A percentile compares a stretch with the other conserved stretches of the same genome.
phyloP scores from a whole-genome alignment of 1,140 invertebrate genomes.

The Episyrphus balteatus region DNA sequence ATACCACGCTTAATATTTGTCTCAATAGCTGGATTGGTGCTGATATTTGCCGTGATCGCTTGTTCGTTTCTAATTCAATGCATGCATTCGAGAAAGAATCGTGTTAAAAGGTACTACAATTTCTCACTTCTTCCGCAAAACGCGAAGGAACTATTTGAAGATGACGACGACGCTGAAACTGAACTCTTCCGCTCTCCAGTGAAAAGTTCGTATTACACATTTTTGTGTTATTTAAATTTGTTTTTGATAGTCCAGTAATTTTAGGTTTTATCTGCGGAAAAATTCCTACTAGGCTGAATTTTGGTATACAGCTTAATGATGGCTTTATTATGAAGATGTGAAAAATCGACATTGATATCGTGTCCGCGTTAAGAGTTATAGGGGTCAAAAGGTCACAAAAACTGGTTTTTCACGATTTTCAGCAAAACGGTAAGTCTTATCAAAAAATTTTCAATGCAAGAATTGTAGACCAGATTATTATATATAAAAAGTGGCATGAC shows the following conservation, averaged over 20 bases:
- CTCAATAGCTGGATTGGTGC: conserved; percentile 46
- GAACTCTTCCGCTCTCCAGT: conserved; percentile 50
- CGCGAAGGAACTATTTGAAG: conserved; percentile 27
- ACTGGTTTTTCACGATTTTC: too few species aligned
- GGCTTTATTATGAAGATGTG: too few species aligned
- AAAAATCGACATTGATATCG: too few species aligned
- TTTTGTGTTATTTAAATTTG: background rate
- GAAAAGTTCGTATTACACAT: conserved; percentile 41
- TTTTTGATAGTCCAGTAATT: too few species aligned
- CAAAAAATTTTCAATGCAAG: too few species aligned
- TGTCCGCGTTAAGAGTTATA: too few species aligned
- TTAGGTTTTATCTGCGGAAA: too few species aligned
- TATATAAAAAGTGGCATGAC: too few species aligned
- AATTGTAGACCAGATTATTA: too few species aligned
- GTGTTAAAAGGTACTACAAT: conserved; percentile 29
- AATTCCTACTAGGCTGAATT: background rate
- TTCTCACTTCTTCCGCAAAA: conserved; percentile 38
- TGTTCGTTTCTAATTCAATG: conserved; percentile 31
- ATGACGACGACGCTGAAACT: conserved; percentile 49
- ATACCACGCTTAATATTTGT: conserved; percentile 63
- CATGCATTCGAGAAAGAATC: conserved; percentile 28
- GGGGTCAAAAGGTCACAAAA: too few species aligned
- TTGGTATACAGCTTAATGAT: too few species aligned
- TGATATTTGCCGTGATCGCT: conserved; percentile 21
- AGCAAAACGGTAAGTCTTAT: too few species aligned